Base-by-base conservation (phyloP, 2,888 invertebrate genomes). In the Agrochola macilenta region DNA sequence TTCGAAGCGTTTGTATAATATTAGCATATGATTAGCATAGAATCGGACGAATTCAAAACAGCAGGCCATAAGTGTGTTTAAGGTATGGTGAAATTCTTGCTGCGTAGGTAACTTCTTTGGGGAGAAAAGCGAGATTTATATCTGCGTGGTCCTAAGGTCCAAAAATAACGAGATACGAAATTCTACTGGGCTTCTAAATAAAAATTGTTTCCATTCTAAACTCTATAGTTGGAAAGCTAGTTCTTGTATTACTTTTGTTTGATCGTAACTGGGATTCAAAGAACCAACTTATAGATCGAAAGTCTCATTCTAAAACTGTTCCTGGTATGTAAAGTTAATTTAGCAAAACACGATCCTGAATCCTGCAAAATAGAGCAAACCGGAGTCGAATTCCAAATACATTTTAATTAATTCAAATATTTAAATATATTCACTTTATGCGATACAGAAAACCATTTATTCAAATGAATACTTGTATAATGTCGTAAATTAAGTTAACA, bases 401-500 rank as follows among this genome's bases (percentile, higher is more conserved):
- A 65, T 70, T 39, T 74, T 68, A 87, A 79, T 84, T 68, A 61
- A 82, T 77, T 60, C 61, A 83, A 60, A 17, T 84, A 83, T 87
- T 86, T 39, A 75, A 75, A 86, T 79, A 5, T 52, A 84, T 86
- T 84, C 79, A 73, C 60, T 79, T 61, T 35, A 74, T 49, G 43
- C 63, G 49, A 58, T 63, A 57, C 60, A 73, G 57, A 75, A 60
- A 43, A 84, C 46, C 3, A 75, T 73, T 87, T 87, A 87, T 86
- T 84, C 57, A 69, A 75, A 79, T 86, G 26, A 57, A 78, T 74
- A 68, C 72, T 73, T 60, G 46, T 26, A 39, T 69, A 69, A 60
- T 72, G 73, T 87, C 63, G 66, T 84, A 87, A 84, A 84, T 87
- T 84, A 60, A 60, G 26, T 74, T 84, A 76, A 79, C 80, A 84